phyloP scores from a whole-genome alignment of 1,140 invertebrate genomes.

The Macrobrachium rosenbergii region DNA sequence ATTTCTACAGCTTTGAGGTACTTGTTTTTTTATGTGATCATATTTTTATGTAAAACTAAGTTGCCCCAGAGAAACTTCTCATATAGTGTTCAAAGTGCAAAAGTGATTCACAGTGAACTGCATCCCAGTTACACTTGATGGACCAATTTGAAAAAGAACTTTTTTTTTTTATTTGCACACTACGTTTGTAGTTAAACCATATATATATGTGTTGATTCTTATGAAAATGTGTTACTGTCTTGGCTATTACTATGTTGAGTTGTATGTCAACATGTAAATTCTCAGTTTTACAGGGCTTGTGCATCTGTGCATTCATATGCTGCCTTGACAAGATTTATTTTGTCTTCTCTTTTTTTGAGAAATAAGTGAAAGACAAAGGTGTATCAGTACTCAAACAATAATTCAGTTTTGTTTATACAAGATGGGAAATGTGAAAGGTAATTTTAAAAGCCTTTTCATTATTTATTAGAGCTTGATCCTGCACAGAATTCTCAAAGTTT shows the following conservation, averaged over 20 bases:
- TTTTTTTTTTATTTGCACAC: conserved; percentile 19
- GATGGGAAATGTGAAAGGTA: no score
- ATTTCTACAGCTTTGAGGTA: conserved; percentile 33
- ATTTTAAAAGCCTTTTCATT: no score
- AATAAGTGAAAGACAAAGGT: conserved; percentile 20
- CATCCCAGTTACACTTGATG: not conserved
- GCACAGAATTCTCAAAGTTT: no score
- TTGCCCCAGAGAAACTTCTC: conserved; percentile 5
- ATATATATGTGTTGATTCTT: conserved; percentile 38
- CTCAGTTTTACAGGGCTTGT: conserved; percentile 47
- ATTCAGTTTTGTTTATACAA: not conserved
- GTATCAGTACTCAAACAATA: not conserved
- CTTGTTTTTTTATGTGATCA: conserved; percentile 33
- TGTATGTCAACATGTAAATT: conserved; percentile 48
- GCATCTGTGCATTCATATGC: conserved; percentile 28
- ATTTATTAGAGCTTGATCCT: no score
- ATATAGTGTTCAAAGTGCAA: conserved; percentile 23
- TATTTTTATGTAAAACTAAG: conserved; percentile 24
- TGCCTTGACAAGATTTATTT: conserved; percentile 45
- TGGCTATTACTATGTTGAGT: conserved; percentile 47
- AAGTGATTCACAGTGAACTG: conserved; percentile 1
- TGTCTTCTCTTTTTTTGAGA: conserved; percentile 36
- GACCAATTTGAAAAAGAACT: not conserved
- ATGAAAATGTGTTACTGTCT: conserved; percentile 36
- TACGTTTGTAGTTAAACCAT: conserved; percentile 33